These are phyloP conservation scores for Sceloporus undulatus DNA, from an alignment of 2,113 vertebrate genomes.

Conservation along the genomic window DNA sequence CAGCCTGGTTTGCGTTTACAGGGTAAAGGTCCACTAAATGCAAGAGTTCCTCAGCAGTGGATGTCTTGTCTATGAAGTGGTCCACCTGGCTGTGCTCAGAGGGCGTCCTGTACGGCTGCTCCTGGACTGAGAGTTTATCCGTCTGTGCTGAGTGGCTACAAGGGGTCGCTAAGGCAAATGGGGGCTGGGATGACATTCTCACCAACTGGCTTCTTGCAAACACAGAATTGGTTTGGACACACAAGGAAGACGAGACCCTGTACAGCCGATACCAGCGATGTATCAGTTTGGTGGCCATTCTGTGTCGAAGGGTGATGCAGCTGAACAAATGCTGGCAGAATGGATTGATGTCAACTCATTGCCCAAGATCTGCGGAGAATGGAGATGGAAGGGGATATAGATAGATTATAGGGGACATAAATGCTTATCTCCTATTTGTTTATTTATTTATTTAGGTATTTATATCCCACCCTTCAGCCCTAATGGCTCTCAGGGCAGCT, in stretches of 20 bases:
- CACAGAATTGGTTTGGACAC: background rate
- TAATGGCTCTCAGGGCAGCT: no score
- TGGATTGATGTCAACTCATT: background rate
- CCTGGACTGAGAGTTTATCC: conserved; percentile 44
- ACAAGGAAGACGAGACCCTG: background rate
- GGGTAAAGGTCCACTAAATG: conserved; percentile 27
- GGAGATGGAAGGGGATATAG: background rate
- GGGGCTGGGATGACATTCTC: conserved; percentile 30
- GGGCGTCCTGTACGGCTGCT: background rate
- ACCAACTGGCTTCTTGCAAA: background rate
- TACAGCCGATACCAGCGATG: conserved; percentile 71
- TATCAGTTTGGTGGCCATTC: conserved; percentile 85
- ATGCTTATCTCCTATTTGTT: background rate
- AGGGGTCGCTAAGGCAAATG: conserved; percentile 45
- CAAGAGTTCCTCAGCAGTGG: conserved; percentile 77
- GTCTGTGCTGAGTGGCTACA: conserved; percentile 60
- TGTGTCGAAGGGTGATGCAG: rapidly evolving
- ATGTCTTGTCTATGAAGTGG: conserved; percentile 68
- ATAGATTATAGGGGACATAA: no score
- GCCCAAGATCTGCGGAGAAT: background rate
- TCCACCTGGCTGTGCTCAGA: conserved; percentile 63
- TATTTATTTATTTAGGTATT: no score
- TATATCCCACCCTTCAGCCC: no score
- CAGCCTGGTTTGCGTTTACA: conserved; percentile 76
- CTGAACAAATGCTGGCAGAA: background rate